phyloP scores from a whole-genome alignment of 2,888 invertebrate genomes.

The Gastrophysa polygoni region DNA sequence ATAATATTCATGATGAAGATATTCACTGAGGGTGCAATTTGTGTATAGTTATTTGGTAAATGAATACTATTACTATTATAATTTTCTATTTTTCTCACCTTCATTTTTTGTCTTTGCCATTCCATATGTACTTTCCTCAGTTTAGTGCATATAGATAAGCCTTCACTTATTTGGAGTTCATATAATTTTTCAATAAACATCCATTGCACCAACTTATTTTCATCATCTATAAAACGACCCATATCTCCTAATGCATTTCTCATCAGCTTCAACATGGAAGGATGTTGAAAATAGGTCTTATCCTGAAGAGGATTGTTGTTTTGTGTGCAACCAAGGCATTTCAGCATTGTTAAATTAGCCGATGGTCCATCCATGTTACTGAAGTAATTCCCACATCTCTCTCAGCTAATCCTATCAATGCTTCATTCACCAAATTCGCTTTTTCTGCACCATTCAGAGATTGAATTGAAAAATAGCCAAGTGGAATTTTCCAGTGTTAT shows the following conservation, averaged over 20 bases:
- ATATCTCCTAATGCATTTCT: slow-evolving; percentile 13
- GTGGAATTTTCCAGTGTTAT: slow-evolving; percentile 16
- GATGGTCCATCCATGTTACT: slow-evolving; percentile 8
- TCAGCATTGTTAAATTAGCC: slow-evolving; percentile 8
- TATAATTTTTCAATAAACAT: background rate
- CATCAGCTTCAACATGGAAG: slow-evolving; percentile 12
- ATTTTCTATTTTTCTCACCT: background rate
- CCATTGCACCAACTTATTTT: background rate
- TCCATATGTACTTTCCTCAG: background rate
- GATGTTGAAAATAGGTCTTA: slow-evolving; percentile 2
- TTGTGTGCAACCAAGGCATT: slow-evolving; percentile 3
- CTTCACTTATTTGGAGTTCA: background rate
- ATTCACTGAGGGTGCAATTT: too few species aligned
- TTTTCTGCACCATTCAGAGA: slow-evolving; percentile 1
- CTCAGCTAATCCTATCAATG: slow-evolving; percentile 5
- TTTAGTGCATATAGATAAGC: background rate
- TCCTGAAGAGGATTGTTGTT: slow-evolving; percentile 4
- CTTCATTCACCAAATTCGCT: slow-evolving; percentile 6
- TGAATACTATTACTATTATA: too few species aligned
- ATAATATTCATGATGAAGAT: too few species aligned
- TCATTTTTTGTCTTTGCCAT: slow-evolving; percentile 3
- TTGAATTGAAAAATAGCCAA: slow-evolving; percentile 3
- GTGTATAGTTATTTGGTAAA: too few species aligned
- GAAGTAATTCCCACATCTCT: background rate
- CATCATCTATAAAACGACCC: slow-evolving; percentile 1